Evolutionary conservation across 1,140 invertebrate genomes (phyloP).

Genomic region (Dendroctonus valens): DNA sequence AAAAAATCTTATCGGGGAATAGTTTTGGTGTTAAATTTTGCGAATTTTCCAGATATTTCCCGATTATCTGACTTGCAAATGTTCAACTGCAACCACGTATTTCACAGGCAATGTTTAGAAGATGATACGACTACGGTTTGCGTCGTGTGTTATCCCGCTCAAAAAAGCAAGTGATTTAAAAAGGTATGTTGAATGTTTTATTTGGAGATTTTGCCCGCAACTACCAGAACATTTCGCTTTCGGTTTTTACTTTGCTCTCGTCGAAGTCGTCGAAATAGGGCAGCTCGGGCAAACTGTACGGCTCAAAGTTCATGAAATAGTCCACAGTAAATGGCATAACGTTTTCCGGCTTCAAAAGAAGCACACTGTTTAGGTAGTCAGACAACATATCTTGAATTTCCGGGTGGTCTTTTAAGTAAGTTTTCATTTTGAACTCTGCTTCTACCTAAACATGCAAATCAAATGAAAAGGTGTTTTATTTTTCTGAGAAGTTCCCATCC

Average conservation of each 20-base stretch:
- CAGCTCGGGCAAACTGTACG: constrained; percentile 38
- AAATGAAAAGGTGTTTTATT: constrained; percentile 18
- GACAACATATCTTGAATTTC: constrained; percentile 57
- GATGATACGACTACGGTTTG: constrained; percentile 40
- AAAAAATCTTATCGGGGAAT: not conserved
- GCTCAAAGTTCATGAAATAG: constrained; percentile 56
- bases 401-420: constrained; percentile 57
- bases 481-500: not conserved
- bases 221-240: constrained; percentile 9
- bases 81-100: constrained; percentile 88
- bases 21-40: not conserved
- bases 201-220: not conserved
- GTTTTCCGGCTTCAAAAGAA: constrained; percentile 59
- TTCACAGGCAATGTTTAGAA: constrained; percentile 82
- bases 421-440: constrained; percentile 52
- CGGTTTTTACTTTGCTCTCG: constrained; percentile 15
- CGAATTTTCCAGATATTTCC: constrained; percentile 35
- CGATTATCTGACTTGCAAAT: constrained; percentile 59
- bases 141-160: constrained; percentile 44
- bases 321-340: constrained; percentile 60
- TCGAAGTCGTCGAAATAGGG: constrained; percentile 19
- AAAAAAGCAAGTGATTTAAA: constrained; percentile 32
- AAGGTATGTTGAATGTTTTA: constrained; percentile 17
- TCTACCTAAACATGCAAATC: constrained; percentile 39
- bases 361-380: constrained; percentile 59